These are phyloP conservation scores for Tiphia femorata DNA, from an alignment of 2,888 invertebrate genomes.

Conservation along the genomic window DNA sequence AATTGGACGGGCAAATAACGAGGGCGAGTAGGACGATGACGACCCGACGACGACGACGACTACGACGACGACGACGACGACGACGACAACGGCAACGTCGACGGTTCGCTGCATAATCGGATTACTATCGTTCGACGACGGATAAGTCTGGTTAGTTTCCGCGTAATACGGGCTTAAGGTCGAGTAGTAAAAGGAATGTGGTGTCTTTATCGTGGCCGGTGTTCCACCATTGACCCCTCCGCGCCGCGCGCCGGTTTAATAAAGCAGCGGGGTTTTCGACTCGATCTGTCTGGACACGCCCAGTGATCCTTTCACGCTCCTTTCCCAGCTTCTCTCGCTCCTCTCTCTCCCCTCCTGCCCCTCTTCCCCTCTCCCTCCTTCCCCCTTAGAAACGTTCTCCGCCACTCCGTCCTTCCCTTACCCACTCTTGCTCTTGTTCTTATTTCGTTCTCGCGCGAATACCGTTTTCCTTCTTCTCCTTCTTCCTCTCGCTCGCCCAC, in stretches of 20 bases:
- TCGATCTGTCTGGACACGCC: slow-evolving; percentile 52
- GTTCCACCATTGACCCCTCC: slow-evolving; percentile 41
- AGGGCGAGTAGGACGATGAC: too few relatives aligned
- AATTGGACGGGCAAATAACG: too few relatives aligned
- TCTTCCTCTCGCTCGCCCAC: slow-evolving; percentile 14
- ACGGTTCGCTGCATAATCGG: too few relatives aligned
- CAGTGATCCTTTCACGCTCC: slow-evolving; percentile 56
- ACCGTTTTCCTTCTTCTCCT: slow-evolving; percentile 24
- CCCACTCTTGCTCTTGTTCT: too few relatives aligned
- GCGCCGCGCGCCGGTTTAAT: slow-evolving; percentile 49
- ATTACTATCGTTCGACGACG: too few relatives aligned
- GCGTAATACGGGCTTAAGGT: slow-evolving; percentile 24
- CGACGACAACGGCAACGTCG: too few relatives aligned
- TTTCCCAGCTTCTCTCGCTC: slow-evolving; percentile 37
- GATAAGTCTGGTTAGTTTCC: too few relatives aligned
- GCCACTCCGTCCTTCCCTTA: too few relatives aligned
- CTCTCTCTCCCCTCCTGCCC: slow-evolving; percentile 12
- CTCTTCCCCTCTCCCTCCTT: slow-evolving; percentile 12
- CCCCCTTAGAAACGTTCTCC: too few relatives aligned
- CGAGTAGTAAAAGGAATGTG: slow-evolving; percentile 33
- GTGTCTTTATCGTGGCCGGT: slow-evolving; percentile 34
- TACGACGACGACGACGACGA: too few relatives aligned
- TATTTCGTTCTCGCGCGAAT: too few relatives aligned
- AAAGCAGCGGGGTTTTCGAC: slow-evolving; percentile 54
- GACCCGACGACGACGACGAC: too few relatives aligned